phyloP scores from a whole-genome alignment of 2,113 vertebrate species.

The Cheilinus undulatus region DNA sequence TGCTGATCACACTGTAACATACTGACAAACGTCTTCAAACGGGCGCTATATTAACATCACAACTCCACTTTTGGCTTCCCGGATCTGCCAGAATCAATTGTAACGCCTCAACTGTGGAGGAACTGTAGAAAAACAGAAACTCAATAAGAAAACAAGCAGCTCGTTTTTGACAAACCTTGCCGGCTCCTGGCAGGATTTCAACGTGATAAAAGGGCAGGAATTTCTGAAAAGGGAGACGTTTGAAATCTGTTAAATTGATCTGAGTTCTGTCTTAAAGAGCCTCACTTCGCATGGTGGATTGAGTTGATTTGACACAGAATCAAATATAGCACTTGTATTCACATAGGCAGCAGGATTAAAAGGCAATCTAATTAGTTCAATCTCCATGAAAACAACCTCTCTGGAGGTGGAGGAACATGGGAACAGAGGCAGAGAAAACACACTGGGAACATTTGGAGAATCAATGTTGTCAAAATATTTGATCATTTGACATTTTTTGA shows the following conservation, averaged over 20 bases:
- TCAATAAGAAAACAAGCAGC: slow-evolving; percentile 13
- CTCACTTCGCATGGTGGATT: slow-evolving; percentile 62
- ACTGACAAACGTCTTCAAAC: slow-evolving; percentile 4
- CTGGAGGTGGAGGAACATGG: slow-evolving; percentile 62
- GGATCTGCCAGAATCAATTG: slow-evolving; percentile 34
- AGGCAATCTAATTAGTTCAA: slow-evolving; percentile 80
- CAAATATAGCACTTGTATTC: slow-evolving; percentile 80
- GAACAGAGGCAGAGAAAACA: slow-evolving; percentile 41
- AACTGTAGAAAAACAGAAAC: slow-evolving; percentile 35
- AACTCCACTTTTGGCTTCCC: slow-evolving; percentile 26
- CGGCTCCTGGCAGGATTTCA: slow-evolving; percentile 41
- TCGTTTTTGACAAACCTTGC: slow-evolving; percentile 46
- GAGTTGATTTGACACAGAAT: slow-evolving; percentile 76
- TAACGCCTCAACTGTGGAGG: slow-evolving; percentile 37
- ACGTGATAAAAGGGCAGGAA: slow-evolving; percentile 49
- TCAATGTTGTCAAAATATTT: too few relatives aligned
- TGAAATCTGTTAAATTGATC: slow-evolving; percentile 66
- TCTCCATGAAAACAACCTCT: slow-evolving; percentile 77
- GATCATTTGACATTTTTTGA: too few relatives aligned
- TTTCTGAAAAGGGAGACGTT: slow-evolving; percentile 43
- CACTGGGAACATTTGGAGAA: slow-evolving; percentile 31
- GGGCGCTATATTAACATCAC: slow-evolving; percentile 5
- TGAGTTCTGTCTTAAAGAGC: slow-evolving; percentile 45
- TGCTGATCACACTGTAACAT: slow-evolving; percentile 10
- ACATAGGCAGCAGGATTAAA: slow-evolving; percentile 78